Conservation (phyloP, 2,888 invertebrate genomes). For the Aphodius granarius region DNA sequence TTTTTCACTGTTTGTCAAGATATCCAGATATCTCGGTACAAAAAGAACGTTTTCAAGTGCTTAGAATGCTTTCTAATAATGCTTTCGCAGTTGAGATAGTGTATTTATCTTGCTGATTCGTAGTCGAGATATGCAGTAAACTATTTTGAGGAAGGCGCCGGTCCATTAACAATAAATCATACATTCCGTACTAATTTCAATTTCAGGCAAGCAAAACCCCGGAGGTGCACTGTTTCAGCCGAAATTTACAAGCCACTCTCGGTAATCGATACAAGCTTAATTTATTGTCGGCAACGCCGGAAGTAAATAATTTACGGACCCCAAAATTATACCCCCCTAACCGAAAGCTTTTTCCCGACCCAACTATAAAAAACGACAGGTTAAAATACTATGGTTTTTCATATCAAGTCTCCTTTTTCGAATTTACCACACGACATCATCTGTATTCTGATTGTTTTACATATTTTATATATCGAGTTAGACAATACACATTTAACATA, state of each 20-base stretch:
- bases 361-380: not conserved
- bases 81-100: not conserved
- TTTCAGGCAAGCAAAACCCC: not conserved
- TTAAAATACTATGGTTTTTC: not conserved
- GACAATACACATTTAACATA: not conserved
- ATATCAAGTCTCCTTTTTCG: too few relatives aligned
- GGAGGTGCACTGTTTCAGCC: not conserved
- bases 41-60: not conserved
- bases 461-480: not conserved
- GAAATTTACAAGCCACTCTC: not conserved
- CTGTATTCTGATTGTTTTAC: too few relatives aligned
- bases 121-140: not conserved
- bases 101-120: not conserved
- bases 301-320: not conserved
- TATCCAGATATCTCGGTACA: too few relatives aligned
- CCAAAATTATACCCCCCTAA: not conserved
- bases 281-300: not conserved
- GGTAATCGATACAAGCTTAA: not conserved
- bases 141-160: not conserved
- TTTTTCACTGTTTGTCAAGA: too few relatives aligned
- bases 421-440: too few relatives aligned
- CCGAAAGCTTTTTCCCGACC: not conserved
- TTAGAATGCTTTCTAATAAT: not conserved
- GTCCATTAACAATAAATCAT: not conserved
- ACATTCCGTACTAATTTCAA: not conserved